A percentile compares a stretch with the other conserved stretches of the same genome.
Evolutionary conservation across 1,140 invertebrate genomes (phyloP).

Genomic region (Sarcophaga peregrina): DNA sequence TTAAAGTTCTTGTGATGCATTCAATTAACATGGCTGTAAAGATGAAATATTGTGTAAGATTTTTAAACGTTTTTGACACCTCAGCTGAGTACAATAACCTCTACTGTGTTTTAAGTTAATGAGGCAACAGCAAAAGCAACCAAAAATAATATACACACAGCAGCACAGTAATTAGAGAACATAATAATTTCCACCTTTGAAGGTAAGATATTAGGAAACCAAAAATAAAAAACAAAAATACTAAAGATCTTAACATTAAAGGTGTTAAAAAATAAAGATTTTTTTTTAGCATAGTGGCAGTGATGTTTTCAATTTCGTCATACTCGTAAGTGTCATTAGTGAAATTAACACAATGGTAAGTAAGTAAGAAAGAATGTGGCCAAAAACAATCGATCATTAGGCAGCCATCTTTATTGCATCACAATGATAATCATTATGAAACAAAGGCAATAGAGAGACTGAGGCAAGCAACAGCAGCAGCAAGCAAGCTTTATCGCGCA

Average conservation of each 20-base stretch:
- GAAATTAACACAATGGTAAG: background rate
- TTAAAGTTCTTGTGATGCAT: too few species aligned
- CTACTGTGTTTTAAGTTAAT: too few species aligned
- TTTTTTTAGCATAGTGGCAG: background rate
- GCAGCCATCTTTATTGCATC: background rate
- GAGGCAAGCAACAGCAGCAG: background rate
- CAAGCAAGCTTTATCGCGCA: background rate
- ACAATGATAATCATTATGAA: background rate
- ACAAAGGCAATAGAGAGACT: too few species aligned
- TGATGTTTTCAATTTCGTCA: background rate
- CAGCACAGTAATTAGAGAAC: slow-evolving; percentile 6
- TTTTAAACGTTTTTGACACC: background rate
- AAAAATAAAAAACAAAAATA: too few species aligned
- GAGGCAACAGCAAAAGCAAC: too few species aligned
- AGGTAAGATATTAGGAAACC: too few species aligned
- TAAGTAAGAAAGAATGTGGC: background rate
- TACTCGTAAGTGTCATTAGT: slow-evolving; percentile 10
- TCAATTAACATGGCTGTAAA: too few species aligned
- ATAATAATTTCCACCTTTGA: slow-evolving; percentile 1
- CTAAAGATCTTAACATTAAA: too few species aligned
- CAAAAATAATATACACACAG: too few species aligned
- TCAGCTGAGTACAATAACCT: background rate
- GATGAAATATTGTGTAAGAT: too few species aligned
- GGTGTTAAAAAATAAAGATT: background rate
- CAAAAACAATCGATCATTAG: slow-evolving; percentile 1